These are phyloP conservation scores for Hydraecia micacea DNA, from an alignment of 2,888 invertebrate genomes.

Conservation along the genomic window DNA sequence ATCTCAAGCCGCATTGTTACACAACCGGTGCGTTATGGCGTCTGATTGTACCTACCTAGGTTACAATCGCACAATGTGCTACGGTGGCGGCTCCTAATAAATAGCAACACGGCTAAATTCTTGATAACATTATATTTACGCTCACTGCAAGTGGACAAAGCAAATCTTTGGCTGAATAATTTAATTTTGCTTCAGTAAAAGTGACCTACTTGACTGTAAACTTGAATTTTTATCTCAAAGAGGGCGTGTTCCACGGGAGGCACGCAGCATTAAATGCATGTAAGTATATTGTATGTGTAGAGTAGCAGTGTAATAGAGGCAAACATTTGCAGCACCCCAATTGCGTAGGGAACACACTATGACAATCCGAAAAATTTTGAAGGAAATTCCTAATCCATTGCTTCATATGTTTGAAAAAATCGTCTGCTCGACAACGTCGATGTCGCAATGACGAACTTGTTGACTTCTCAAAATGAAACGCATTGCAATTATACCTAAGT, in stretches of 20 bases:
- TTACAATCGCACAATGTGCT: slow-evolving; percentile 51
- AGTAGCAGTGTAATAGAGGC: too few relatives aligned
- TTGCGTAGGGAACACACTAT: too few relatives aligned
- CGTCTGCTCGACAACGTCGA: too few relatives aligned
- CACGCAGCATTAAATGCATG: neutral
- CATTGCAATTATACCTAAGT: too few relatives aligned
- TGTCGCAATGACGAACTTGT: too few relatives aligned
- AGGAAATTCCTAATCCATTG: too few relatives aligned
- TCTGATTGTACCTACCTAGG: slow-evolving; percentile 11
- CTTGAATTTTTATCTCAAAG: neutral
- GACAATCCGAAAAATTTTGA: too few relatives aligned
- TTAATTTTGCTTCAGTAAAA: slow-evolving; percentile 18
- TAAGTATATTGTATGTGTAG: neutral
- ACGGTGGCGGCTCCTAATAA: slow-evolving; percentile 52
- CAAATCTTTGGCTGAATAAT: slow-evolving; percentile 14
- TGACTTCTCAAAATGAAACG: too few relatives aligned
- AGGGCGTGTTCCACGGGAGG: too few relatives aligned
- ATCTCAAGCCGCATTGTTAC: neutral
- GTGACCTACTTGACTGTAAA: neutral
- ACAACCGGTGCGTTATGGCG: slow-evolving; percentile 17
- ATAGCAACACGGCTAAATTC: slow-evolving; percentile 57
- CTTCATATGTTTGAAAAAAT: too few relatives aligned
- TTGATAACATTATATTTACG: slow-evolving; percentile 72
- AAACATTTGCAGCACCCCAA: too few relatives aligned
- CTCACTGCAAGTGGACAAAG: slow-evolving; percentile 41